Evolutionary conservation across 2,797 vertebrate genomes (phyloP).

Genomic region (Clarias pachynema): DNA sequence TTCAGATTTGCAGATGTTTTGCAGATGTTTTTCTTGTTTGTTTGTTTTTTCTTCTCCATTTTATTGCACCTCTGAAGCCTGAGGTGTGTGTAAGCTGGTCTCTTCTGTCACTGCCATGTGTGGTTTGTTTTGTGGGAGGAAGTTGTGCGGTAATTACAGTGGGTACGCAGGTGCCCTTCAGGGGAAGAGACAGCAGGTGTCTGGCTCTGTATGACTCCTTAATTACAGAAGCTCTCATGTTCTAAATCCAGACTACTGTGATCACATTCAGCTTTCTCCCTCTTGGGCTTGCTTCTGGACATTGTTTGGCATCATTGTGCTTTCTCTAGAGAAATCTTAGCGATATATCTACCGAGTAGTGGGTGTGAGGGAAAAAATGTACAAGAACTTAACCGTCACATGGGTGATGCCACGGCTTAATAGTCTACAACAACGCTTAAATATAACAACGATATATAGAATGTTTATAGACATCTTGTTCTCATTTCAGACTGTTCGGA

Average conservation of each 20-base stretch:
- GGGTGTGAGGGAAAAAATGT: background rate
- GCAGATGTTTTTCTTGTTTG: background rate
- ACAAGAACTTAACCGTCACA: background rate
- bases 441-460: background rate
- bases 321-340: background rate
- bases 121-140: conserved; percentile 16
- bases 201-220: conserved; percentile 25
- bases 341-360: background rate
- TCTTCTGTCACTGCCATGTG: conserved; percentile 2
- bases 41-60: background rate
- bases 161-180: conserved; percentile 19
- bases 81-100: conserved; percentile 29
- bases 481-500: background rate
- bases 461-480: background rate
- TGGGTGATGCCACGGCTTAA: background rate
- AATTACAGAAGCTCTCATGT: conserved; percentile 35
- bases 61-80: conserved; percentile 14
- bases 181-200: conserved; percentile 45
- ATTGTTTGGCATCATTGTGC: conserved; percentile 5
- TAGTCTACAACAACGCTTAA: background rate
- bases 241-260: conserved; percentile 9
- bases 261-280: conserved; percentile 10
- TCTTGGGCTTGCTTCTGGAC: conserved; percentile 14
- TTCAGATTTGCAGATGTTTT: background rate
- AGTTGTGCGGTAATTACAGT: conserved; percentile 21